phyloP scores from a whole-genome alignment of 1,140 invertebrate species.

The Rhynchophorus ferrugineus region DNA sequence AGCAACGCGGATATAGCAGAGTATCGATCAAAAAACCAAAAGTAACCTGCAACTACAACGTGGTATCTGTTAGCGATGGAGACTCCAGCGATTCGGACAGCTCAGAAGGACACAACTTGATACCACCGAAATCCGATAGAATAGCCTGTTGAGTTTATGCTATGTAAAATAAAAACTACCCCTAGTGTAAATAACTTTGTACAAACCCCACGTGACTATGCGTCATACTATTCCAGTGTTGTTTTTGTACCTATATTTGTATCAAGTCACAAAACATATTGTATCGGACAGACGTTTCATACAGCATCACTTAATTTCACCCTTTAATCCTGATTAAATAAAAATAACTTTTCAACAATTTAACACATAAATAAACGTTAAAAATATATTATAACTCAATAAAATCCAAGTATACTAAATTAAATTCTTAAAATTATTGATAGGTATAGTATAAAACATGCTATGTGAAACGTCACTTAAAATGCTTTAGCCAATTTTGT shows the following conservation, averaged over 20 bases:
- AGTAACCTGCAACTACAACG: slow-evolving; percentile 42
- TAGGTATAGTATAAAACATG: too few species aligned
- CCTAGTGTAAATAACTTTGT: slow-evolving; percentile 24
- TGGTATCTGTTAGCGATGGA: slow-evolving; percentile 38
- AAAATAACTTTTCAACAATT: too few species aligned
- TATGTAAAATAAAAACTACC: slow-evolving; percentile 14
- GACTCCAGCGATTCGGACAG: slow-evolving; percentile 39
- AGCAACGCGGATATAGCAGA: slow-evolving; percentile 35
- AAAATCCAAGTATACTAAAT: too few species aligned
- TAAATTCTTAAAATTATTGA: too few species aligned
- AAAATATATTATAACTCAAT: slow-evolving; percentile 2
- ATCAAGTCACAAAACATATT: slow-evolving; percentile 17
- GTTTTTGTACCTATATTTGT: slow-evolving; percentile 21
- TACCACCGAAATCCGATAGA: slow-evolving; percentile 33
- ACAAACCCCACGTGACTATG: slow-evolving; percentile 16
- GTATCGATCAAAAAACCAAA: slow-evolving; percentile 42
- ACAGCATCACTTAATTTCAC: slow-evolving; percentile 4
- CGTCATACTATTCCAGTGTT: slow-evolving; percentile 31
- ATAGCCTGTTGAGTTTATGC: slow-evolving; percentile 32
- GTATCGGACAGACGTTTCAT: slow-evolving; percentile 13
- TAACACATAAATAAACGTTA: neutral
- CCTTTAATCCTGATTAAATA: too few species aligned
- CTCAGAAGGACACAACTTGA: slow-evolving; percentile 35
- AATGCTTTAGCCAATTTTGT: slow-evolving; percentile 23
- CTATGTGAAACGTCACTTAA: slow-evolving; percentile 1